These are phyloP conservation scores for Plectropomus leopardus DNA, from an alignment of 2,113 vertebrate species.

Conservation along the genomic window DNA sequence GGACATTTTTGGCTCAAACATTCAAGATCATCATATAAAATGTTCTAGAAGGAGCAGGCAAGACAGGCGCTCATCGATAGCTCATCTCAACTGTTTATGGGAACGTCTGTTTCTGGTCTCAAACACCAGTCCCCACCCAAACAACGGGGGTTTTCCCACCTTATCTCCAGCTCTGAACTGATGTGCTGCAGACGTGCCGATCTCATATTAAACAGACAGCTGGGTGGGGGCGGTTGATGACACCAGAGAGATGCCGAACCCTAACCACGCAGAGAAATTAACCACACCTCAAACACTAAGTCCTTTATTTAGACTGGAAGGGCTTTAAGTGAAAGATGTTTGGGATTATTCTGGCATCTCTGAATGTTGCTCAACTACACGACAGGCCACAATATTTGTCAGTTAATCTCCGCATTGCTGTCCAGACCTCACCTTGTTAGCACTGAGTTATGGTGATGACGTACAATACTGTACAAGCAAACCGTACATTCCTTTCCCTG, in stretches of 20 bases:
- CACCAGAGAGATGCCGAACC: constrained; percentile 21
- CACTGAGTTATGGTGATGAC: neutral
- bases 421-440: neutral
- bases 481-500: neutral
- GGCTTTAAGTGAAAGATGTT: constrained; percentile 16
- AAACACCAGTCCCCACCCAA: constrained; percentile 20
- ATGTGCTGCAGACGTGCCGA: constrained; percentile 7
- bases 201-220: constrained; percentile 19
- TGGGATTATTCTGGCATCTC: neutral
- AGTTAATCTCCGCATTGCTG: neutral
- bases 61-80: neutral
- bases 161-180: constrained; percentile 47
- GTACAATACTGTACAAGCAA: neutral
- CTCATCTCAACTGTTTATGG: constrained; percentile 17
- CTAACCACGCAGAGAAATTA: constrained; percentile 27
- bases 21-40: constrained; percentile 1
- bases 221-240: constrained; percentile 44
- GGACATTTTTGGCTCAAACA: neutral
- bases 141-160: constrained; percentile 28
- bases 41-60: neutral
- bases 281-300: constrained; percentile 46
- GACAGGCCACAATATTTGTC: neutral
- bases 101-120: constrained; percentile 29
- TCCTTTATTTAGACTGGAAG: constrained; percentile 32
- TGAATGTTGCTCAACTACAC: constrained; percentile 12